A percentile compares a stretch with the other conserved stretches of the same genome.
phyloP scores from a whole-genome alignment of 2,113 vertebrate species.

The Siphamia tubifer region DNA sequence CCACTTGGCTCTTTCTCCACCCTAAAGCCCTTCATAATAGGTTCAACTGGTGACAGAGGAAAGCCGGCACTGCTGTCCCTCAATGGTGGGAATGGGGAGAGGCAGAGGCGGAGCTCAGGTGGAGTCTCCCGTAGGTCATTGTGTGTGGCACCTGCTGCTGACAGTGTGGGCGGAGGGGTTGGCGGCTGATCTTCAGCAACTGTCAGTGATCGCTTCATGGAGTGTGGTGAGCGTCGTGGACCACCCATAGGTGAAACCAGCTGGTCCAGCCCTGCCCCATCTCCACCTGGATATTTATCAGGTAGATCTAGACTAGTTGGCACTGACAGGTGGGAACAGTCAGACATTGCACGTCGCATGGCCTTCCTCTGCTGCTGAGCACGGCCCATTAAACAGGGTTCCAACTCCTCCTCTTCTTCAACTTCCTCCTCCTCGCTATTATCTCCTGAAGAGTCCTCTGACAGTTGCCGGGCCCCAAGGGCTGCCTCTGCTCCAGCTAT shows the following conservation, averaged over 20 bases:
- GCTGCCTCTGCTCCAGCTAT: background rate
- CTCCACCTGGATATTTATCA: constrained; percentile 87
- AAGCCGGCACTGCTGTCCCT: constrained; percentile 51
- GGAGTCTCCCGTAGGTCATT: constrained; percentile 61
- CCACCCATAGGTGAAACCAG: constrained; percentile 65
- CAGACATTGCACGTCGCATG: constrained; percentile 92
- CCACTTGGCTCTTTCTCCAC: constrained; percentile 57
- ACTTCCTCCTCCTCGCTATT: constrained; percentile 69
- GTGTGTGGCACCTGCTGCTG: constrained; percentile 57
- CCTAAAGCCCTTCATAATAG: constrained; percentile 70
- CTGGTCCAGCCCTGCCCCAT: constrained; percentile 64
- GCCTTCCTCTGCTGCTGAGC: constrained; percentile 88
- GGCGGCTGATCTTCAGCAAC: constrained; percentile 85
- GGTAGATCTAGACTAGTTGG: constrained; percentile 87
- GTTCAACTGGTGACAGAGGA: constrained; percentile 74
- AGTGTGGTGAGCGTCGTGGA: constrained; percentile 67
- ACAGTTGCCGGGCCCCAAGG: constrained; percentile 13
- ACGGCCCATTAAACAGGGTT: constrained; percentile 74
- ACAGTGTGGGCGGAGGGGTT: constrained; percentile 61
- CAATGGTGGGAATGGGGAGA: constrained; percentile 48
- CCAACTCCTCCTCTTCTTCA: constrained; percentile 61
- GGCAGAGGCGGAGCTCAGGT: constrained; percentile 45
- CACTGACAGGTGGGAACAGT: constrained; percentile 91
- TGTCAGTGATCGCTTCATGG: constrained; percentile 87
- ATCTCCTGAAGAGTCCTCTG: constrained; percentile 58